phyloP scores from a whole-genome alignment of 2,888 invertebrate genomes.

The Oasisia sp. region DNA sequence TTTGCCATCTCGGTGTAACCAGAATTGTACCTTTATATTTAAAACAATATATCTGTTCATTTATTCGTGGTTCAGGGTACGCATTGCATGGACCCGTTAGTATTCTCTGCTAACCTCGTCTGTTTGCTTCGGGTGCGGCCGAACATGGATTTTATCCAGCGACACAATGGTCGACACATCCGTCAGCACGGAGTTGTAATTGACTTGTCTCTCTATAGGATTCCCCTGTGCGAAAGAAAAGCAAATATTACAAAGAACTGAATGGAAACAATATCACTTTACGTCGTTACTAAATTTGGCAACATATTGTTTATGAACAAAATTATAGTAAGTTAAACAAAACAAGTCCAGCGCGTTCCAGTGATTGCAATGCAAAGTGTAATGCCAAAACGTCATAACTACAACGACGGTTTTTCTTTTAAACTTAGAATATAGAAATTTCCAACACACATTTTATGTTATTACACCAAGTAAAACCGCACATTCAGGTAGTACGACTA shows the following conservation, averaged over 20 bases:
- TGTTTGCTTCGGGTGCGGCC: conserved; percentile 39
- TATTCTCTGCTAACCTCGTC: not conserved
- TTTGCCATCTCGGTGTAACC: not conserved
- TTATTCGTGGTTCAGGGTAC: not conserved
- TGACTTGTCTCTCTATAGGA: conserved; percentile 50
- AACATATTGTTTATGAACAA: conserved; percentile 30
- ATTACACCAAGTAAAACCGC: too few species aligned
- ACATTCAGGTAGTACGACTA: too few species aligned
- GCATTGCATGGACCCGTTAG: not conserved
- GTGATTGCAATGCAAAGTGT: not conserved
- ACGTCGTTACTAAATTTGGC: conserved; percentile 14
- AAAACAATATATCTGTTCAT: too few species aligned
- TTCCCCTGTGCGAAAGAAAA: conserved; percentile 49
- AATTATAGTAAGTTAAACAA: not conserved
- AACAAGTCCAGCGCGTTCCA: not conserved
- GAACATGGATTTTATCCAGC: conserved; percentile 54
- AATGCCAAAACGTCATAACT: too few species aligned
- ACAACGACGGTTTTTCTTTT: too few species aligned
- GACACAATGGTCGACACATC: conserved; percentile 50
- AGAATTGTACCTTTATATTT: too few species aligned
- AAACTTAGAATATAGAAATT: too few species aligned
- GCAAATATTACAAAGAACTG: not conserved
- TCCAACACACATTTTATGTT: too few species aligned
- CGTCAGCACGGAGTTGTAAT: conserved; percentile 52
- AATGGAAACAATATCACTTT: not conserved